Evolutionary conservation across 2,888 invertebrate species (phyloP).

Genomic region (Celastrina argiolus): DNA sequence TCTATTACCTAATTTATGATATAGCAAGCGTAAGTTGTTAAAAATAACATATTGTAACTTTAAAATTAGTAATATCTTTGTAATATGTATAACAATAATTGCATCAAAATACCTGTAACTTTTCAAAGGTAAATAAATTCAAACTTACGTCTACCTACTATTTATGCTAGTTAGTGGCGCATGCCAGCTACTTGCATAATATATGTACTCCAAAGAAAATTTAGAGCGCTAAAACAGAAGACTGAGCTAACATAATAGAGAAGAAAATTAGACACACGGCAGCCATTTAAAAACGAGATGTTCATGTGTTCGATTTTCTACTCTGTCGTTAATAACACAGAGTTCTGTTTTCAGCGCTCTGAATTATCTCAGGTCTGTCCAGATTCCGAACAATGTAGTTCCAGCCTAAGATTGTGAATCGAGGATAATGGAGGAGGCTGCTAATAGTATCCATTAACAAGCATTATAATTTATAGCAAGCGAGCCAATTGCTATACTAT

Average conservation of each 20-base stretch:
- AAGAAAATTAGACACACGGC: too few species aligned
- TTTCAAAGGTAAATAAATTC: constrained; percentile 15
- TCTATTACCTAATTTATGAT: not conserved
- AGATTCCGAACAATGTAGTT: too few species aligned
- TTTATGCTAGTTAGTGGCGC: not conserved
- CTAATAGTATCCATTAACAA: not conserved
- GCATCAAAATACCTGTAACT: constrained; percentile 18
- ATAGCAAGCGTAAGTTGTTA: constrained; percentile 14
- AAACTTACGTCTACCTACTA: not conserved
- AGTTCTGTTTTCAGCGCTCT: too few species aligned
- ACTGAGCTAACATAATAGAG: too few species aligned
- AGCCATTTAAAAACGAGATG: too few species aligned
- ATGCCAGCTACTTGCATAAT: not conserved
- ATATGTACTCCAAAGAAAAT: too few species aligned
- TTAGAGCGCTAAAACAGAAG: too few species aligned
- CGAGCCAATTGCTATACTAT: not conserved
- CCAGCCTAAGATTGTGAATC: not conserved
- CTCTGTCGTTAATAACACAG: too few species aligned
- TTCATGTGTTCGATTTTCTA: too few species aligned
- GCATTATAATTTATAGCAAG: not conserved
- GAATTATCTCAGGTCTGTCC: too few species aligned
- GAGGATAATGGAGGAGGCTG: not conserved
- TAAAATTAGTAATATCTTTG: constrained; percentile 24
- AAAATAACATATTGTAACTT: constrained; percentile 35
- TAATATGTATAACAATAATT: constrained; percentile 9